Conservation (phyloP, 1,140 invertebrate genomes). For the Macrostomum lignano region DNA sequence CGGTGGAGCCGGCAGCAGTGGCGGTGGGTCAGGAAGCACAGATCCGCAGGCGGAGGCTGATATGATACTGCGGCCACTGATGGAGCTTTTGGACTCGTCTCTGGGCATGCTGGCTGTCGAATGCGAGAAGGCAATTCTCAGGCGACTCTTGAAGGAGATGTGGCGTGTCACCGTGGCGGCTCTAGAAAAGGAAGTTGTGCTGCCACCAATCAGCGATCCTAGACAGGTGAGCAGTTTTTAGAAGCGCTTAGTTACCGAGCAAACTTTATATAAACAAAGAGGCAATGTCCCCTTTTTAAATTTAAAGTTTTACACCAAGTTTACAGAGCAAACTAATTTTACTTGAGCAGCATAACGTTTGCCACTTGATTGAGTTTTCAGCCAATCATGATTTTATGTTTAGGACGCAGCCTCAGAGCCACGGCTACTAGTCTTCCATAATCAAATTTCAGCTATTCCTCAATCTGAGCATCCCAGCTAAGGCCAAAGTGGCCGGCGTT, state of each 20-base stretch:
- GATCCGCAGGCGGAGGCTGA: slow-evolving; percentile 37
- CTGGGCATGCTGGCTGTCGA: slow-evolving; percentile 78
- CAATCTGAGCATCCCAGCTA: slow-evolving; percentile 2
- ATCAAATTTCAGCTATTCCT: slow-evolving; percentile 6
- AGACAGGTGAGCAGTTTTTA: slow-evolving; percentile 29
- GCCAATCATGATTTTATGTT: too few relatives aligned
- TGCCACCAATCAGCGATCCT: slow-evolving; percentile 71
- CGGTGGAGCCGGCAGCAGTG: too few relatives aligned
- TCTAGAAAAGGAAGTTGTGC: slow-evolving; percentile 85
- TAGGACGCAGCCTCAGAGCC: too few relatives aligned
- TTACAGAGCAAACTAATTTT: too few relatives aligned
- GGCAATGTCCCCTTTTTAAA: too few relatives aligned
- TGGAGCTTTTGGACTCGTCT: slow-evolving; percentile 69
- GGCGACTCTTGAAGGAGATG: slow-evolving; percentile 72
- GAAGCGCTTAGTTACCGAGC: too few relatives aligned
- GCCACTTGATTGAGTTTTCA: too few relatives aligned
- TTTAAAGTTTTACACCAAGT: too few relatives aligned
- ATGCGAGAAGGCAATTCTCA: slow-evolving; percentile 95
- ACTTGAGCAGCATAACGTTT: too few relatives aligned
- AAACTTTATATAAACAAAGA: too few relatives aligned
- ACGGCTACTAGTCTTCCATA: too few relatives aligned
- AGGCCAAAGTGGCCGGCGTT: slow-evolving; percentile 4
- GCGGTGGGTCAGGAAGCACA: too few relatives aligned
- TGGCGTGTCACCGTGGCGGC: slow-evolving; percentile 98
- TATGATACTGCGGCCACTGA: slow-evolving; percentile 70